phyloP scores from a whole-genome alignment of 1,140 invertebrate genomes.

The Nomia melanderi region DNA sequence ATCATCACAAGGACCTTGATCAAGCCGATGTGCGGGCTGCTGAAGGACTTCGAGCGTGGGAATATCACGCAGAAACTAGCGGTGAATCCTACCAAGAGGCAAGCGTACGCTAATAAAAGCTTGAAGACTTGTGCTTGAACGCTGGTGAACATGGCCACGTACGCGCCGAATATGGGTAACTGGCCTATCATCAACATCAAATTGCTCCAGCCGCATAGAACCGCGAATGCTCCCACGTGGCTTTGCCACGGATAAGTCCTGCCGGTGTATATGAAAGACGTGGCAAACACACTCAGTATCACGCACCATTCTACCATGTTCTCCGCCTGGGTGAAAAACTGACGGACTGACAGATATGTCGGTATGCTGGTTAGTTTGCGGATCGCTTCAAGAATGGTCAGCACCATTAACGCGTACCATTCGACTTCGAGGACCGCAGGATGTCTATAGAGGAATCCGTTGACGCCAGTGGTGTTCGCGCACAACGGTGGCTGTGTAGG shows the following conservation, averaged over 20 bases:
- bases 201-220: slow-evolving; percentile 92
- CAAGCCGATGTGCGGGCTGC: slow-evolving; percentile 88
- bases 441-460: slow-evolving; percentile 86
- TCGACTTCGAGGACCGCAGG: slow-evolving; percentile 88
- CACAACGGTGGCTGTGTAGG: slow-evolving; percentile 79
- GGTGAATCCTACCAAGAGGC: slow-evolving; percentile 91
- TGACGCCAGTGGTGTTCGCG: slow-evolving; percentile 87
- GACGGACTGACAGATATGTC: slow-evolving; percentile 87
- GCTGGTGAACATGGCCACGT: slow-evolving; percentile 93
- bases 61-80: slow-evolving; percentile 93
- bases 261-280: slow-evolving; percentile 89
- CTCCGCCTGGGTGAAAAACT: slow-evolving; percentile 90
- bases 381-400: slow-evolving; percentile 88
- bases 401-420: slow-evolving; percentile 88
- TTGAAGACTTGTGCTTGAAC: slow-evolving; percentile 93
- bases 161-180: slow-evolving; percentile 91
- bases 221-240: slow-evolving; percentile 89
- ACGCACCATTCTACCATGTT: slow-evolving; percentile 93
- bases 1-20: slow-evolving; percentile 94
- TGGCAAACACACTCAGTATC: slow-evolving; percentile 89
- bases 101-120: slow-evolving; percentile 90
- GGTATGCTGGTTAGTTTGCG: slow-evolving; percentile 89
- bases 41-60: slow-evolving; percentile 89
- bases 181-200: slow-evolving; percentile 94
- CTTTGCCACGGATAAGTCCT: slow-evolving; percentile 91